Base-by-base conservation (phyloP, 1,140 invertebrate genomes). In the Battus philenor region DNA sequence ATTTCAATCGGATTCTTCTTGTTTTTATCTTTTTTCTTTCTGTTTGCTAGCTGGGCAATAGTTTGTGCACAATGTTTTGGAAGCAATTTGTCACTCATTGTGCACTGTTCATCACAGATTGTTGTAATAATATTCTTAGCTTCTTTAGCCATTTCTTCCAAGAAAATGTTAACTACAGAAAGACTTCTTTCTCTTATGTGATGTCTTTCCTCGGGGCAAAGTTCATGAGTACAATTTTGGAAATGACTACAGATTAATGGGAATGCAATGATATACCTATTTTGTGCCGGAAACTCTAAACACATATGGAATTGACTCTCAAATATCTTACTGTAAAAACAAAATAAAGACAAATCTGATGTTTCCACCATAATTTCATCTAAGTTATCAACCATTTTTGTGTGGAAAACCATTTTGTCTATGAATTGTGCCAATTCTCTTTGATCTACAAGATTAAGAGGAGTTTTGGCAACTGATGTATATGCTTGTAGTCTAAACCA, bases 231-330 rank as follows among this genome's bases (percentile, higher is more conserved):
- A 62, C 97, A 97, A 72, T 96, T 95, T 86, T 98, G 96, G 73
- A 99, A 99, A 76, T 99, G 98, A 52, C 94, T 94, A 80, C 98
- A 99, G 59, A 99, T 97, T 43, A 99, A 87, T 7, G 98, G 98
- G 84, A 99, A 99, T 17, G 97, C 95, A 52, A 99, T 95, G 48
- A 98, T 98, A 68, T 95, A 99, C 11, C 97, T 90, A 86, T 98
- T 98, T 86, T 99, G 97, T 11, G 97, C 97, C 13, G 97, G 97
- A 84, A 99, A 99, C 84, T 99, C 97, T 57, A 99, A 88, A 83
- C 97, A 99, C 95, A 98, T 97, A 66, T 98, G 97, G 73, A 99
- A 99, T 75, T 99, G 96, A 72, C 97, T 96, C 72, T 99, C 97
- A 87, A 99, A 99, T 73, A 97, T 94, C 88, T 96, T 96, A 62